Conservation (phyloP, 2,888 invertebrate genomes). For the Caradrina clavipalpis region DNA sequence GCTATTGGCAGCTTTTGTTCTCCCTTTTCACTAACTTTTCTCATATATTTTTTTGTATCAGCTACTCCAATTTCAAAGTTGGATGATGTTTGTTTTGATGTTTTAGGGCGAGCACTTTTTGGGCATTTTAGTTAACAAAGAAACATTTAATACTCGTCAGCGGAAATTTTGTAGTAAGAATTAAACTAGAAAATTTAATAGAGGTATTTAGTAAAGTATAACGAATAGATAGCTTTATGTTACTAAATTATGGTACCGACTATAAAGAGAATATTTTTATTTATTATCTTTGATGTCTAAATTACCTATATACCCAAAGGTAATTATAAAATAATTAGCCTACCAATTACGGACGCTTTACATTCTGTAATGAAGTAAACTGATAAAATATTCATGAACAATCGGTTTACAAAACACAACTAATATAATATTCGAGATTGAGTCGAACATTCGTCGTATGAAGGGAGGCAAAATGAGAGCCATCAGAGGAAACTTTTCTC, state of each 20-base stretch:
- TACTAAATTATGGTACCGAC: too few relatives aligned
- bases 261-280: not conserved
- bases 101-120: not conserved
- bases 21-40: constrained; percentile 13
- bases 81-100: constrained; percentile 7
- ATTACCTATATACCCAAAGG: not conserved
- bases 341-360: constrained; percentile 12
- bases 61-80: constrained; percentile 8
- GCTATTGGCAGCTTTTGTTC: constrained; percentile 34
- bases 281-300: not conserved
- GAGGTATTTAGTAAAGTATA: too few relatives aligned
- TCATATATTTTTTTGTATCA: constrained; percentile 18
- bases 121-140: too few relatives aligned
- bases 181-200: too few relatives aligned
- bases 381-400: constrained; percentile 65
- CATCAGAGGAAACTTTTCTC: constrained; percentile 85
- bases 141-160: not conserved
- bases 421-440: constrained; percentile 73
- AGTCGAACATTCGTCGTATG: constrained; percentile 74
- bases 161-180: too few relatives aligned
- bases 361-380: constrained; percentile 10
- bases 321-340: constrained; percentile 15
- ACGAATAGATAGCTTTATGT: too few relatives aligned
- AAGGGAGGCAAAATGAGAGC: constrained; percentile 82
- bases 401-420: constrained; percentile 67